A percentile compares a stretch with the other conserved stretches of the same genome.
phyloP scores from a whole-genome alignment of 2,797 vertebrate genomes.

The Pipistrellus nathusii region DNA sequence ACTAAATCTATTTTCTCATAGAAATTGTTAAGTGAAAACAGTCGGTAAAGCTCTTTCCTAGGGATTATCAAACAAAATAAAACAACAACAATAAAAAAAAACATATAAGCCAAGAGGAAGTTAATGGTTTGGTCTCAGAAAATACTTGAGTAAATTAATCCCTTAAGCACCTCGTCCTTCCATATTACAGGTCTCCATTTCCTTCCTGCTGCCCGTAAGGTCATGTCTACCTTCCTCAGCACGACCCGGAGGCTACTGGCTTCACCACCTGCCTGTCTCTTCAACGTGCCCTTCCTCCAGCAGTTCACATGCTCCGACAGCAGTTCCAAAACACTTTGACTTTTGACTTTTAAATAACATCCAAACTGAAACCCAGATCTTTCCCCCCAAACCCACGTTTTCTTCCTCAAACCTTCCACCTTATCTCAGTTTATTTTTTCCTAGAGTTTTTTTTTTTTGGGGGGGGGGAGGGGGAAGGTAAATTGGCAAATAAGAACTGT shows the following conservation, averaged over 20 bases:
- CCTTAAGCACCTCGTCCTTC: background rate
- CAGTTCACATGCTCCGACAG: no score
- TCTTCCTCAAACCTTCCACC: background rate
- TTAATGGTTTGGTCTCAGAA: background rate
- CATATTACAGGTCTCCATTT: background rate
- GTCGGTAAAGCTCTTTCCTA: background rate
- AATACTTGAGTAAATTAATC: background rate
- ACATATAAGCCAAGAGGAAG: background rate
- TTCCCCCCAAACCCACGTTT: background rate
- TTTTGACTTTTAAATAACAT: slow-evolving; percentile 8
- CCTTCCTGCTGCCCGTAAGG: background rate
- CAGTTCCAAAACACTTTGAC: background rate
- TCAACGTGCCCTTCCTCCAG: background rate
- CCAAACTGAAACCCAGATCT: background rate
- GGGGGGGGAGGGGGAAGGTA: no score
- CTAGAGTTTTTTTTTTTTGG: background rate
- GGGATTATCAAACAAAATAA: background rate
- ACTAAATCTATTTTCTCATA: slow-evolving; percentile 23
- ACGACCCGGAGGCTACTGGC: no score
- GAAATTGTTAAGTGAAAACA: background rate
- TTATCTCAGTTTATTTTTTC: background rate
- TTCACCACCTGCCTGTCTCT: background rate
- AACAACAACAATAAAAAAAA: background rate
- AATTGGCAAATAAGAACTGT: background rate
- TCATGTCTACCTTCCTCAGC: background rate